Conservation (phyloP, 2,797 vertebrate genomes). For the Gymnothorax reevesii region DNA sequence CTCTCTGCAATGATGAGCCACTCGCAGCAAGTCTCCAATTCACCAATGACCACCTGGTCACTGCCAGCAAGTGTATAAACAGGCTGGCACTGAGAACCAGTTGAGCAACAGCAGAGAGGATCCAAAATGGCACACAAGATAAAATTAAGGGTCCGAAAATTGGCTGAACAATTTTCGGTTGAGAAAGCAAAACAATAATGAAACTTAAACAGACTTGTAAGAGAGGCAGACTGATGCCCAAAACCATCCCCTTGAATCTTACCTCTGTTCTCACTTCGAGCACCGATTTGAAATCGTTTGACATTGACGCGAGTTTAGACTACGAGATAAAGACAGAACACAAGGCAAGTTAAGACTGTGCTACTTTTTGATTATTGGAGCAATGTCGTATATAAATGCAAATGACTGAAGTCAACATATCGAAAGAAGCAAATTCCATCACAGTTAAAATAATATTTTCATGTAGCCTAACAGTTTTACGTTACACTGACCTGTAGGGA, state of each 20-base stretch:
- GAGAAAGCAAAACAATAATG: not conserved
- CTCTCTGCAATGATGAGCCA: not conserved
- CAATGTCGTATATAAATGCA: not conserved
- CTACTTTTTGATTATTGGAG: too few relatives aligned
- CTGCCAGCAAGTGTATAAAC: not conserved
- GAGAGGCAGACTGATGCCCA: not conserved
- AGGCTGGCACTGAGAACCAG: not conserved
- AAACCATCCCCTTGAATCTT: constrained; percentile 42
- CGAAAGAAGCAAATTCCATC: not conserved
- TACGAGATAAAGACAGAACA: constrained; percentile 55
- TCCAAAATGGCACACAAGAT: not conserved
- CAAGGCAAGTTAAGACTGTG: not conserved
- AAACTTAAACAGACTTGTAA: not conserved
- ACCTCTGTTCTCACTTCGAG: constrained; percentile 95
- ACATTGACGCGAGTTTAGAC: constrained; percentile 95
- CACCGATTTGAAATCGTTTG: constrained; percentile 94
- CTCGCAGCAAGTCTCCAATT: not conserved
- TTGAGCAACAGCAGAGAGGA: not conserved
- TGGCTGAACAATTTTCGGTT: too few relatives aligned
- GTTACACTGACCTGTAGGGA: constrained; percentile 78
- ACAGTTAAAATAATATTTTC: constrained; percentile 1
- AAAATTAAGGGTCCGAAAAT: not conserved
- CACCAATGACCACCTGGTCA: not conserved
- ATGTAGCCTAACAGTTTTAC: not conserved
- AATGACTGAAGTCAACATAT: constrained; percentile 1